phyloP scores from a whole-genome alignment of 2,888 invertebrate genomes.

The Eupithecia tripunctaria region DNA sequence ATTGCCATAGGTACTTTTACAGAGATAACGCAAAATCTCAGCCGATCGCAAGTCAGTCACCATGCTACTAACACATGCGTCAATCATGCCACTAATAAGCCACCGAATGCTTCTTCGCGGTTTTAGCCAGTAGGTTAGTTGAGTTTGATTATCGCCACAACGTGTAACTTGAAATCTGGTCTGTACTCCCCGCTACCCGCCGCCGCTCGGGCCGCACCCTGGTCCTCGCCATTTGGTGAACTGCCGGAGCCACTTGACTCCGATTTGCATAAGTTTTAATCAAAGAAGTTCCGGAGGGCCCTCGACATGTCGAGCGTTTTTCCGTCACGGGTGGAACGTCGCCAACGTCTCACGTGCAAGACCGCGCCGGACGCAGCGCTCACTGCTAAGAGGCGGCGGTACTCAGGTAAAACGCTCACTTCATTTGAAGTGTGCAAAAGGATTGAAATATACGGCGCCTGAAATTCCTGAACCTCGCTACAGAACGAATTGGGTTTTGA shows the following conservation, averaged over 20 bases:
- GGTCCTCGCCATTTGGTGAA: constrained; percentile 53
- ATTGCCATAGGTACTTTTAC: too few relatives aligned
- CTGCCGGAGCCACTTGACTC: constrained; percentile 62
- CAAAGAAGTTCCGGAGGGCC: constrained; percentile 63
- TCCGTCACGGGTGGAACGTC: constrained; percentile 10
- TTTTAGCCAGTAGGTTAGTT: not conserved
- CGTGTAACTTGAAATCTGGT: not conserved
- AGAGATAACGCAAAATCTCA: not conserved
- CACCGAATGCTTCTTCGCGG: not conserved
- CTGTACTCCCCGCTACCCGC: constrained; percentile 15
- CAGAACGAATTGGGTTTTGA: not conserved
- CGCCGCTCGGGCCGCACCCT: constrained; percentile 23
- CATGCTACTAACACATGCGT: too few relatives aligned
- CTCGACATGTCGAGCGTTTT: constrained; percentile 47
- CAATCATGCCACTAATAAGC: too few relatives aligned
- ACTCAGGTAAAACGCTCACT: not conserved
- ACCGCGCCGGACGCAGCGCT: not conserved
- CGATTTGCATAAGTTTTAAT: constrained; percentile 77
- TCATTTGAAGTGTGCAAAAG: not conserved
- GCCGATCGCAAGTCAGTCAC: not conserved
- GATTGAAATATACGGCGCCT: not conserved
- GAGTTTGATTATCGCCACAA: not conserved
- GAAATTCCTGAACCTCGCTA: not conserved
- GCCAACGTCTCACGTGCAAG: constrained; percentile 9
- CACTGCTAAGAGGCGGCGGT: not conserved